A percentile compares a stretch with the other conserved stretches of the same genome.
Conservation (phyloP, 2,113 vertebrate species). For the Narcine bancroftii region DNA sequence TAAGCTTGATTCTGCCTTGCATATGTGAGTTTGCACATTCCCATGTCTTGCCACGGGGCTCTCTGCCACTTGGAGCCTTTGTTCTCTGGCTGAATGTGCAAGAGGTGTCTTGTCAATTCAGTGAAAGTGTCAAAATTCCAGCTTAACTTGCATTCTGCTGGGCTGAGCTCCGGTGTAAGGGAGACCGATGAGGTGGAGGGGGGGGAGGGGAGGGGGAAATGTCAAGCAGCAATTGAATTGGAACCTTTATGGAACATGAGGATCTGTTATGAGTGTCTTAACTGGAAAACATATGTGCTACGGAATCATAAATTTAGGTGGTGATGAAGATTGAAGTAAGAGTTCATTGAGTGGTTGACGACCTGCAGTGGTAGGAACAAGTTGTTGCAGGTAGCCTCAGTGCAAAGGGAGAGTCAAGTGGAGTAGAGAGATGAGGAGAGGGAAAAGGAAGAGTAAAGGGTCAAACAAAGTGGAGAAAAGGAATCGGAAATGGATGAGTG, state of each 20-base stretch:
- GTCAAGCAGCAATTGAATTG: background rate
- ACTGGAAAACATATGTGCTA: background rate
- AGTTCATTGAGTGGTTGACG: background rate
- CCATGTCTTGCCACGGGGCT: background rate
- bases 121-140: background rate
- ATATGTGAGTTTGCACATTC: background rate
- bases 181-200: too few relatives aligned
- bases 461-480: too few relatives aligned
- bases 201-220: too few relatives aligned
- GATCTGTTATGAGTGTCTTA: background rate
- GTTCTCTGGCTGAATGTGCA: background rate
- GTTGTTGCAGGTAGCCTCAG: background rate
- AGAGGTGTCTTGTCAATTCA: background rate
- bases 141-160: background rate
- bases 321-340: background rate
- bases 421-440: too few relatives aligned
- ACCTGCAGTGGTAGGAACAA: background rate
- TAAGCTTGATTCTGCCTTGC: background rate
- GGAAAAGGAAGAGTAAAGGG: too few relatives aligned
- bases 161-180: background rate
- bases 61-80: background rate
- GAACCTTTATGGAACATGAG: background rate
- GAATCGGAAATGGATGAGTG: too few relatives aligned
- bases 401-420: too few relatives aligned
- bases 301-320: background rate